Percentiles rank a stretch among this genome's conserved stretches.
Evolutionary conservation across 1,140 invertebrate species (phyloP).

Genomic region (Panonychus citri): DNA sequence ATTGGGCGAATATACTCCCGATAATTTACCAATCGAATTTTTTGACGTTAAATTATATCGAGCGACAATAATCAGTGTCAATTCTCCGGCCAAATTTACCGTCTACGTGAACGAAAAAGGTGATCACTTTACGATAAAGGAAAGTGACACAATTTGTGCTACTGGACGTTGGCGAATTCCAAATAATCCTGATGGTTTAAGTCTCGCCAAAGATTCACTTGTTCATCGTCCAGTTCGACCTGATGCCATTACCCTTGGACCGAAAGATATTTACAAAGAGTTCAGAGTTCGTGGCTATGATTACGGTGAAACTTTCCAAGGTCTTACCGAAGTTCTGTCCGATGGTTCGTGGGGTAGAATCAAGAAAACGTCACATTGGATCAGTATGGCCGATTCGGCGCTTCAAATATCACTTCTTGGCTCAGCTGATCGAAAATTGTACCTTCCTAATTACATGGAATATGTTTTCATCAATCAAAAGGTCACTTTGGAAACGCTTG

Average conservation of each 20-base stretch:
- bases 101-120: constrained; percentile 21
- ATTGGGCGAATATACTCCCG: constrained; percentile 9
- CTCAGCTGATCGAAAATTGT: constrained; percentile 20
- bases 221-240: constrained; percentile 16
- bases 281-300: constrained; percentile 76
- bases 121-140: constrained; percentile 59
- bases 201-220: constrained; percentile 2
- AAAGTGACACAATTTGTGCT: constrained; percentile 55
- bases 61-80: constrained; percentile 53
- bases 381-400: constrained; percentile 31
- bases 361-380: constrained; percentile 28
- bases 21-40: constrained; percentile 56
- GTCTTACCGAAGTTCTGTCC: constrained; percentile 18
- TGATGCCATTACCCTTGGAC: constrained; percentile 19
- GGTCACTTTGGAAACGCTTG: neutral
- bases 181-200: neutral
- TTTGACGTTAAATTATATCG: constrained; percentile 67
- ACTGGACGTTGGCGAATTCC: constrained; percentile 28
- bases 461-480: constrained; percentile 26
- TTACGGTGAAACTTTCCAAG: constrained; percentile 36
- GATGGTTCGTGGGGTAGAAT: constrained; percentile 10
- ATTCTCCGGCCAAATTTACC: neutral
- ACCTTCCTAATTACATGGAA: constrained; percentile 31
- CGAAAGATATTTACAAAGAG: constrained; percentile 75
- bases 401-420: constrained; percentile 27